These are phyloP conservation scores for Holacanthus passer DNA, from an alignment of 2,113 vertebrate species.

Conservation along the genomic window DNA sequence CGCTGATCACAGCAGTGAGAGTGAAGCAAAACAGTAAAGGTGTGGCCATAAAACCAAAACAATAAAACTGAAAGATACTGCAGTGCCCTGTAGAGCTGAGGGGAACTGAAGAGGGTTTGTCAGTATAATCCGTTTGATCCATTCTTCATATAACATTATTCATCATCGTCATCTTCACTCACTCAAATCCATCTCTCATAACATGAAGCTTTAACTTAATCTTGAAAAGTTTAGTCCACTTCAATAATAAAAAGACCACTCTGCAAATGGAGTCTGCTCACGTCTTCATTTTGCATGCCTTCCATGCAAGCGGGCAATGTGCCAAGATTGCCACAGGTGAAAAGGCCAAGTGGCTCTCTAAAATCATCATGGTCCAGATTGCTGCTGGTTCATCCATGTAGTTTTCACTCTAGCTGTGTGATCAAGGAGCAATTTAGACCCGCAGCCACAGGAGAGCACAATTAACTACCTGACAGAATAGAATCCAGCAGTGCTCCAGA, in stretches of 20 bases:
- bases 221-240: not conserved
- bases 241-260: constrained; percentile 8
- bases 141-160: not conserved
- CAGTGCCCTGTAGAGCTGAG: not conserved
- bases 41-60: not conserved
- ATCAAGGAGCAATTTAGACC: constrained; percentile 55
- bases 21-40: not conserved
- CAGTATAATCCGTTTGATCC: not conserved
- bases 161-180: not conserved
- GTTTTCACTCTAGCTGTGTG: constrained; percentile 46
- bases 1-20: not conserved
- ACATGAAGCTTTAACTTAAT: not conserved
- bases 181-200: not conserved
- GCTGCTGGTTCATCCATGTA: constrained; percentile 42
- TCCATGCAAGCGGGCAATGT: constrained; percentile 11
- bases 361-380: constrained; percentile 33
- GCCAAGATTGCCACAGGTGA: constrained; percentile 31
- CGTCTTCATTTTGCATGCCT: constrained; percentile 2
- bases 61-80: not conserved
- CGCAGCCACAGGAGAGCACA: constrained; percentile 51
- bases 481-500: constrained; percentile 50
- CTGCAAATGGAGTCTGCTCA: constrained; percentile 1
- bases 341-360: constrained; percentile 47
- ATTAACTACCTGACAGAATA: constrained; percentile 65
- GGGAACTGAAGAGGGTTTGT: not conserved